Conservation (phyloP, 1,140 invertebrate species). For the Drosophila miranda region DNA sequence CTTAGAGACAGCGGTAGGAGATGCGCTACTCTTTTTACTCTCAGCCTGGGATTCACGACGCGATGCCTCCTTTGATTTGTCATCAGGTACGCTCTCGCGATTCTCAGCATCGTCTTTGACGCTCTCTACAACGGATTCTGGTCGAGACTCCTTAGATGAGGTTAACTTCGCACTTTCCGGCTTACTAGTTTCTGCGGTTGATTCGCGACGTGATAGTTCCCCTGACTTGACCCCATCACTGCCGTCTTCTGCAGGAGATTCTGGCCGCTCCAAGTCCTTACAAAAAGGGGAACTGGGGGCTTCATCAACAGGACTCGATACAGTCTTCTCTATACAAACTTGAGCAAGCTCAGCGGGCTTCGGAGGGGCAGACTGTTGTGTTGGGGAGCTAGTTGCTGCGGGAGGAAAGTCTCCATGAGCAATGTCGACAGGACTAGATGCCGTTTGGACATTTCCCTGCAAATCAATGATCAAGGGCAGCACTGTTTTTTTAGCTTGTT, state of each 20-base stretch:
- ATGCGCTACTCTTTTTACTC: slow-evolving; percentile 9
- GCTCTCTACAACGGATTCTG: slow-evolving; percentile 36
- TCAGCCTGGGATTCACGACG: slow-evolving; percentile 19
- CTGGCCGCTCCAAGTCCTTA: slow-evolving; percentile 7
- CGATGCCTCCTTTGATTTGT: slow-evolving; percentile 22
- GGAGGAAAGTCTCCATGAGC: slow-evolving; percentile 33
- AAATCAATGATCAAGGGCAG: slow-evolving; percentile 2
- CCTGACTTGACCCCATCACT: slow-evolving; percentile 17
- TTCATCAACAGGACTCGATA: slow-evolving; percentile 31
- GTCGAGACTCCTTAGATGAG: slow-evolving; percentile 39
- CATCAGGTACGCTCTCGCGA: slow-evolving; percentile 21
- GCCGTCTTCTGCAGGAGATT: slow-evolving; percentile 29
- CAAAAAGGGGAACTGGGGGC: slow-evolving; percentile 25
- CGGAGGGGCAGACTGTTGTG: neutral
- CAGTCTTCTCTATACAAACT: slow-evolving; percentile 18
- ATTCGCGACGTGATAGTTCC: slow-evolving; percentile 38
- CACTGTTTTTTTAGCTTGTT: neutral
- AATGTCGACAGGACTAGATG: slow-evolving; percentile 36
- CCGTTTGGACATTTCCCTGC: slow-evolving; percentile 10
- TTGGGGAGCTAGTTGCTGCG: slow-evolving; percentile 21
- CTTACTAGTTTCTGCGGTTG: slow-evolving; percentile 27
- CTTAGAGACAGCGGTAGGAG: slow-evolving; percentile 5
- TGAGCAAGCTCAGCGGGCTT: slow-evolving; percentile 20
- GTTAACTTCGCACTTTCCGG: slow-evolving; percentile 24
- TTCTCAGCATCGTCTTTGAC: slow-evolving; percentile 27